Conservation (phyloP, 2,113 vertebrate species). For the Oxyruncus cristatus region DNA sequence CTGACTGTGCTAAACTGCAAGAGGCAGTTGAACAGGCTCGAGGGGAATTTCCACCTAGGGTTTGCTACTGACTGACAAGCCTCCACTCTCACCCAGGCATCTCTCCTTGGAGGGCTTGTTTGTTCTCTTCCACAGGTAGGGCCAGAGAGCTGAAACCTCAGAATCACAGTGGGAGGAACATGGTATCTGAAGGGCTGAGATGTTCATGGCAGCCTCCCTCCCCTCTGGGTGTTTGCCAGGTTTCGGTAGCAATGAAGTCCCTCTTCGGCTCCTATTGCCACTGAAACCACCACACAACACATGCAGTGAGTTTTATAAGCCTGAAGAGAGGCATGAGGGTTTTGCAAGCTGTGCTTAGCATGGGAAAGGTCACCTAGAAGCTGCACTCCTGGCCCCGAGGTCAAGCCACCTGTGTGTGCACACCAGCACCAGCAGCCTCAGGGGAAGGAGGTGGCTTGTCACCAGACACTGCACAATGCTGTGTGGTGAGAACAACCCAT, state of each 20-base stretch:
- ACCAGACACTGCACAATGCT: not conserved
- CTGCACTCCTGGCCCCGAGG: not conserved
- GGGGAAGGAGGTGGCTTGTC: fast-evolving
- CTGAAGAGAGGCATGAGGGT: not conserved
- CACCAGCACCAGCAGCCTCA: not conserved
- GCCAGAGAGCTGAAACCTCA: not conserved
- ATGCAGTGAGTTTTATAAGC: not conserved
- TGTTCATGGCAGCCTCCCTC: not conserved
- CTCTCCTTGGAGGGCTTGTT: not conserved
- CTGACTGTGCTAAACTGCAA: not conserved
- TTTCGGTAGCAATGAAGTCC: not conserved
- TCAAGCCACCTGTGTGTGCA: not conserved
- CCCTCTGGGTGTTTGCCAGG: not conserved
- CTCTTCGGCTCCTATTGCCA: not conserved
- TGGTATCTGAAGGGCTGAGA: not conserved
- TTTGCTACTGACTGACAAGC: not conserved
- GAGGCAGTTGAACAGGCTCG: not conserved
- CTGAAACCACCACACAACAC: not conserved
- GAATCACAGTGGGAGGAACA: not conserved
- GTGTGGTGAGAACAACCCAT: not conserved
- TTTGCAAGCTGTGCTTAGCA: not conserved
- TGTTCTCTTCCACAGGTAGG: not conserved
- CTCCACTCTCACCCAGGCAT: fast-evolving
- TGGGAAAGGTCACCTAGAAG: not conserved
- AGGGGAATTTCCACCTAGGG: not conserved